phyloP scores from a whole-genome alignment of 64 coral and sea anemone genomes.

The Actinia tenebrosa region DNA sequence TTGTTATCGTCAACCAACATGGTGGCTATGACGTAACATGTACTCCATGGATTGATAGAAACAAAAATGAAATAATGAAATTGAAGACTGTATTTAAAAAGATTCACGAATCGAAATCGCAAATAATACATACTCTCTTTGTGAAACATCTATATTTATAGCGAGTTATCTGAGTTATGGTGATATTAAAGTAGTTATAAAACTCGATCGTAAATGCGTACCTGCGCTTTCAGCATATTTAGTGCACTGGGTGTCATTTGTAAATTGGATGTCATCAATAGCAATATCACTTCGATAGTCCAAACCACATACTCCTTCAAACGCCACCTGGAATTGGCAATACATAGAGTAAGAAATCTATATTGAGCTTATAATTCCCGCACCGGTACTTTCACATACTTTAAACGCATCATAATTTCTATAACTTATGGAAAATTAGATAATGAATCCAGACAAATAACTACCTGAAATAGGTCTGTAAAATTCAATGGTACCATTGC shows the following conservation, averaged over 20 bases:
- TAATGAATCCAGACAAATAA: not conserved
- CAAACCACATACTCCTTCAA: constrained; percentile 60
- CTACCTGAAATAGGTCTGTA: constrained; percentile 43
- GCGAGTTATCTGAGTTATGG: too few relatives aligned
- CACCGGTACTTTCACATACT: not conserved
- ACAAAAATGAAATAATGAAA: too few relatives aligned
- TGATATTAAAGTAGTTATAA: too few relatives aligned
- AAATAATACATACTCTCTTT: too few relatives aligned
- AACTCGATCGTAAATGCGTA: not conserved
- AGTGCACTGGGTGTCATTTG: constrained; percentile 40
- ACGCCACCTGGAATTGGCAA: constrained; percentile 30
- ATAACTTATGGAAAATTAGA: not conserved
- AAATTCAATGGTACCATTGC: constrained; percentile 59
- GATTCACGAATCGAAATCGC: too few relatives aligned
- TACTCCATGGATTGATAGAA: too few relatives aligned
- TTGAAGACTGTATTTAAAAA: too few relatives aligned
- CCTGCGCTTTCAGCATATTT: constrained; percentile 44
- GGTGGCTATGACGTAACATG: too few relatives aligned
- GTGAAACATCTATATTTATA: too few relatives aligned
- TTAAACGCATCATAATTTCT: not conserved
- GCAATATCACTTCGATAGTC: constrained; percentile 63
- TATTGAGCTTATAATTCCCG: not conserved
- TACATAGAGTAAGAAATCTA: too few relatives aligned
- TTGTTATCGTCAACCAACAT: too few relatives aligned
- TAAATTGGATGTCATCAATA: constrained; percentile 65